A percentile compares a stretch with the other conserved stretches of the same genome.
These are phyloP conservation scores for Lycocerus yunnanus DNA, from an alignment of 2,888 invertebrate species.

Conservation along the genomic window DNA sequence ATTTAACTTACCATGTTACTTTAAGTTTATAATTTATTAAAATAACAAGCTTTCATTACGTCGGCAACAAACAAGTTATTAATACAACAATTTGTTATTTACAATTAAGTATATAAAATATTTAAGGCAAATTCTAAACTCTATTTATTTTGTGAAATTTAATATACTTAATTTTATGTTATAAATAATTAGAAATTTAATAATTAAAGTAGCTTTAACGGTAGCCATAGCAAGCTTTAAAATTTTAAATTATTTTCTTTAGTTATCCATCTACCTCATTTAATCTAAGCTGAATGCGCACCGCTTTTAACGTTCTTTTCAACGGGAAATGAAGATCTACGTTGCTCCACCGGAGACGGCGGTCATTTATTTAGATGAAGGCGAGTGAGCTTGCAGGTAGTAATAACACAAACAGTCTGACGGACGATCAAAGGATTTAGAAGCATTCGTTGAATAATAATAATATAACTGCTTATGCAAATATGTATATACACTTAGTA, in stretches of 20 bases:
- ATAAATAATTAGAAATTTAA: background rate
- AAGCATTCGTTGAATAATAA: constrained; percentile 25
- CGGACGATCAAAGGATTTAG: constrained; percentile 38
- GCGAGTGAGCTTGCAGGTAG: constrained; percentile 43
- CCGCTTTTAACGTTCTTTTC: constrained; percentile 38
- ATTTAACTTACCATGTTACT: background rate
- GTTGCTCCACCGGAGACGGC: constrained; percentile 43
- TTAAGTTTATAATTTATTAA: background rate
- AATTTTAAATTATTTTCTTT: constrained; percentile 16
- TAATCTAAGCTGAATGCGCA: constrained; percentile 34
- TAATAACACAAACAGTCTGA: constrained; percentile 37
- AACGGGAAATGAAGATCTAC: constrained; percentile 49
- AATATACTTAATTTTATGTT: background rate
- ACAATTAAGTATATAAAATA: background rate
- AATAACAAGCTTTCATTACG: background rate
- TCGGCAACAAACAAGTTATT: background rate
- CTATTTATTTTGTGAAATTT: background rate
- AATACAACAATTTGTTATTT: background rate
- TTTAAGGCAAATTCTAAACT: background rate
- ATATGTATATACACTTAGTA: background rate
- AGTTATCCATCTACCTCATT: constrained; percentile 27
- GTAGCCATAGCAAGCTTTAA: constrained; percentile 8
- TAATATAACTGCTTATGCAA: constrained; percentile 19
- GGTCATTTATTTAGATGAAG: constrained; percentile 44
- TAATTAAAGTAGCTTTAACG: background rate